A percentile compares a stretch with the other conserved stretches of the same genome.
Evolutionary conservation across 2,797 vertebrate genomes (phyloP).

Genomic region (Cyclopterus lumpus): DNA sequence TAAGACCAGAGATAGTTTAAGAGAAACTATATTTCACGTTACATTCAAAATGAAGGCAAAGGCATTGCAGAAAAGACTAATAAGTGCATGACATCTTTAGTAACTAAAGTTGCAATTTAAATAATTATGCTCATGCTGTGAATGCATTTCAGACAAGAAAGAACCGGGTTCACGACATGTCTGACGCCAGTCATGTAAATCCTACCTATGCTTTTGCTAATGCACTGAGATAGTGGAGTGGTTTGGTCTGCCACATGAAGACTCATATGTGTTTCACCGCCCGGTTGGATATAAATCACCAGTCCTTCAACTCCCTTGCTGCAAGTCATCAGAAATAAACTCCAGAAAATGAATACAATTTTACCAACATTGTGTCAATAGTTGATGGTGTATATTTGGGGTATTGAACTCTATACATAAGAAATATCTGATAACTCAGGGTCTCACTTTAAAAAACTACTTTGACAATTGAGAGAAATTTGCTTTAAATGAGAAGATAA

Average conservation of each 20-base stretch:
- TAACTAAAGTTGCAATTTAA: neutral
- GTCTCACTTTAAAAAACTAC: neutral
- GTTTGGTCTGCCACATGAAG: neutral
- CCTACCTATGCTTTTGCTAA: neutral
- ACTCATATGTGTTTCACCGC: neutral
- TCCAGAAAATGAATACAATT: neutral
- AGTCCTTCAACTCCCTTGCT: neutral
- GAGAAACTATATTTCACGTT: constrained; percentile 6
- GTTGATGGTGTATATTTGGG: neutral
- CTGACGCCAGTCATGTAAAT: constrained; percentile 5
- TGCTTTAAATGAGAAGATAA: neutral
- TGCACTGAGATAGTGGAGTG: neutral
- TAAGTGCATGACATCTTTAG: neutral
- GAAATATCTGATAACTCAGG: neutral
- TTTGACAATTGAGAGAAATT: neutral
- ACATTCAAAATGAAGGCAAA: constrained; percentile 18
- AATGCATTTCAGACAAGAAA: constrained; percentile 22
- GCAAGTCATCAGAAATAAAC: neutral
- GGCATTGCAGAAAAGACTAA: constrained; percentile 5
- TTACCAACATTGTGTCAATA: neutral
- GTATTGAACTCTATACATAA: neutral
- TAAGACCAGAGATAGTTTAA: too few relatives aligned
- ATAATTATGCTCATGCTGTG: neutral
- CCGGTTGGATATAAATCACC: constrained; percentile 5
- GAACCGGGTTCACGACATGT: neutral